Percentiles rank a stretch among this genome's conserved stretches.
Conservation (phyloP, 2,888 invertebrate genomes). For the Lepidochrysops patricia region DNA sequence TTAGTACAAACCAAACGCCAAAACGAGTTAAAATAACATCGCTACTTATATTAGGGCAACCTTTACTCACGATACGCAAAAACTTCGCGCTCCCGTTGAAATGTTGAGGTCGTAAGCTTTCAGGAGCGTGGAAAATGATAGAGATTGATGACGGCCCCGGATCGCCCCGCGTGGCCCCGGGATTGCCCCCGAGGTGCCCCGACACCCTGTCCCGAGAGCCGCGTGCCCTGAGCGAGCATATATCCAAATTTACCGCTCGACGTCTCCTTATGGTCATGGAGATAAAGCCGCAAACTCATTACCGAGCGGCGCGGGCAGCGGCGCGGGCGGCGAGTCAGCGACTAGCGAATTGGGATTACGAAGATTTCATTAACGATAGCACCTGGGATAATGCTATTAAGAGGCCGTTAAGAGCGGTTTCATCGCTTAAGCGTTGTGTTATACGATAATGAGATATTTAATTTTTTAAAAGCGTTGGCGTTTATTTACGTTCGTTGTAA, state of each 20-base stretch:
- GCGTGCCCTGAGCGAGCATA: constrained; percentile 56
- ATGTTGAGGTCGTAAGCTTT: constrained; percentile 16
- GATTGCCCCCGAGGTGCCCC: constrained; percentile 35
- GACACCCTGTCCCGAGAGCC: not conserved
- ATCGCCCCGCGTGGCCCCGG: constrained; percentile 44
- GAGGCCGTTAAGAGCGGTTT: not conserved
- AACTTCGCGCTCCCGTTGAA: not conserved
- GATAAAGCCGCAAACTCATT: not conserved
- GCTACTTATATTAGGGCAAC: not conserved
- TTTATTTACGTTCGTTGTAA: not conserved
- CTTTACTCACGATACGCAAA: not conserved
- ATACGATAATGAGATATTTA: not conserved
- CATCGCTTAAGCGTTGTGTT: not conserved
- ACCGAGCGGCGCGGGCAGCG: constrained; percentile 6
- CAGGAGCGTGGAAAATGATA: constrained; percentile 41
- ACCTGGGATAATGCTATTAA: not conserved
- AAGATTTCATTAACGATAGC: constrained; percentile 3
- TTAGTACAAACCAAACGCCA: not conserved
- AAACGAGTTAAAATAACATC: not conserved
- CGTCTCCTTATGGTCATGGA: constrained; percentile 50
- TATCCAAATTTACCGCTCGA: constrained; percentile 68
- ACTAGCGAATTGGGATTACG: not conserved
- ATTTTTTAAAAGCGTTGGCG: not conserved
- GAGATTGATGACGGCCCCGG: constrained; percentile 64
- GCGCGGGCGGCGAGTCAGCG: not conserved